Evolutionary conservation across 2,888 invertebrate species (phyloP).

Genomic region (Tenthredo amoena): DNA sequence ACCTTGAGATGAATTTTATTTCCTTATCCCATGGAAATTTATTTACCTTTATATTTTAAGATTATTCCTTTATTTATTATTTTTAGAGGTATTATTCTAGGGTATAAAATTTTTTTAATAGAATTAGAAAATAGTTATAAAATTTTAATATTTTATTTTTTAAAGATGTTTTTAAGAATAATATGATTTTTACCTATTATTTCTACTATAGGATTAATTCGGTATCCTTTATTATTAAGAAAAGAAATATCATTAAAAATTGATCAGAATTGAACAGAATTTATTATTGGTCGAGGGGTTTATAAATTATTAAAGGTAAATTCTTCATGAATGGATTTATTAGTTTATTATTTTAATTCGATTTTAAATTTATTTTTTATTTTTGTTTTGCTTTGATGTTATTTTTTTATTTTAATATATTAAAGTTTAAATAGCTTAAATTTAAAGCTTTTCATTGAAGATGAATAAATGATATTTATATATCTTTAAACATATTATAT

Average conservation of each 20-base stretch:
- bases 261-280: constrained; percentile 80
- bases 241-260: constrained; percentile 73
- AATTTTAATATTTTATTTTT: constrained; percentile 75
- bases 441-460: constrained; percentile 43
- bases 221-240: constrained; percentile 78
- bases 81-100: constrained; percentile 77
- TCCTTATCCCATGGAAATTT: constrained; percentile 80
- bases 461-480: background rate
- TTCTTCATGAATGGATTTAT: constrained; percentile 72
- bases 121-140: constrained; percentile 71
- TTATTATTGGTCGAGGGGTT: constrained; percentile 77
- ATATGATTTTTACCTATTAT: constrained; percentile 82
- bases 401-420: constrained; percentile 59
- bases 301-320: constrained; percentile 72
- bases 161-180: constrained; percentile 69
- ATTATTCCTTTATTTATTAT: constrained; percentile 80
- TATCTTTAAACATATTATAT: constrained; percentile 13
- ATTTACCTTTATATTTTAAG: constrained; percentile 80
- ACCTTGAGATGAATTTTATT: constrained; percentile 81
- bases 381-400: constrained; percentile 54
- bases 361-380: constrained; percentile 77
- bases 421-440: constrained; percentile 62
- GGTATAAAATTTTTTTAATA: constrained; percentile 78
- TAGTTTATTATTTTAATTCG: constrained; percentile 60
- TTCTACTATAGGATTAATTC: constrained; percentile 78